Conservation (phyloP, 2,113 vertebrate genomes). For the Oryzias celebensis region DNA sequence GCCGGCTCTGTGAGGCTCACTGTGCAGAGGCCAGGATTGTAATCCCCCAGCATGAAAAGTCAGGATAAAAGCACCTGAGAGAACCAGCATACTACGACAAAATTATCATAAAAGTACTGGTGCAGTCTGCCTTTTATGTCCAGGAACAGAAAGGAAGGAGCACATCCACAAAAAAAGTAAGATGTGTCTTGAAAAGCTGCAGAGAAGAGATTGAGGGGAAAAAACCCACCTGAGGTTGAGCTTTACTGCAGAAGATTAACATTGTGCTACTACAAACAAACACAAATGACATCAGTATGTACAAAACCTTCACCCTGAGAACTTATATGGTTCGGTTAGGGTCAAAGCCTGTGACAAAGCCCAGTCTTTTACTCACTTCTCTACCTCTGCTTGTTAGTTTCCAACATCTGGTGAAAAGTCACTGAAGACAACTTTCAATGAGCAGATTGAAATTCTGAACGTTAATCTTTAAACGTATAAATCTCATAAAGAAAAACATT, state of each 20-base stretch:
- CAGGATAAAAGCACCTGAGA: slow-evolving; percentile 16
- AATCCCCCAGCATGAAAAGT: slow-evolving; percentile 28
- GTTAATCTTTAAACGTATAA: too few relatives aligned
- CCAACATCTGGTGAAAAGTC: not conserved
- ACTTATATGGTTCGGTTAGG: slow-evolving; percentile 12
- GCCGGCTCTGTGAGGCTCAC: slow-evolving; percentile 23
- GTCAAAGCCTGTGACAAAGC: not conserved
- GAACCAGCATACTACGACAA: slow-evolving; percentile 14
- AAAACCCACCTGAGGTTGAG: slow-evolving; percentile 17
- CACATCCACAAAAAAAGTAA: not conserved
- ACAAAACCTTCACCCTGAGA: not conserved
- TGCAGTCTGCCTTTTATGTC: slow-evolving; percentile 16
- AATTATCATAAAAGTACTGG: slow-evolving; percentile 17
- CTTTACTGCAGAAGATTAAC: slow-evolving; percentile 11
- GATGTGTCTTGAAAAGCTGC: not conserved
- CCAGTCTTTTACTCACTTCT: slow-evolving; percentile 2
- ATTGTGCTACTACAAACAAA: slow-evolving; percentile 14
- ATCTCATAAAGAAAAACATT: not conserved
- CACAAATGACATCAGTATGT: not conserved
- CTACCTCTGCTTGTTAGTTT: not conserved
- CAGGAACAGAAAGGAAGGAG: slow-evolving; percentile 6
- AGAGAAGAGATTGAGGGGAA: too few relatives aligned
- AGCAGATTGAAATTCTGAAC: not conserved
- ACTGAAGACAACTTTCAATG: not conserved
- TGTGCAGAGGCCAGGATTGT: slow-evolving; percentile 20